Evolutionary conservation across 53 echinoderm and acorn worm species (phyloP).

Genomic region (Arbacia lixula): DNA sequence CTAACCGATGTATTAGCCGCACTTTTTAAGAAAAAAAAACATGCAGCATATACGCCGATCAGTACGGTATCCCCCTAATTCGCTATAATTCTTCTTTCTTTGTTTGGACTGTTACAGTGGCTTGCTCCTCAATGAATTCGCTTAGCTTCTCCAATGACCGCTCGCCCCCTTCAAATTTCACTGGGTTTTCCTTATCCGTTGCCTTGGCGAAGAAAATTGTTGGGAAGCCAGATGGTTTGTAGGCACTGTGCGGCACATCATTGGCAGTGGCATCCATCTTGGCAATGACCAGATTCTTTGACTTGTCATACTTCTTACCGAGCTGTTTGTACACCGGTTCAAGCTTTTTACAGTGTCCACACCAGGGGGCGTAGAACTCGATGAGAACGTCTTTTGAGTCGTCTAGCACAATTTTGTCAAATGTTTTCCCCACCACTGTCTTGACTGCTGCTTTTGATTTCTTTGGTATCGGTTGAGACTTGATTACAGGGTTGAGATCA

Average conservation of each 20-base stretch:
- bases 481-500: conserved; percentile 89
- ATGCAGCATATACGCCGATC: too few species aligned
- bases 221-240: conserved; percentile 70
- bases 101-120: conserved; percentile 23
- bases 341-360: conserved; percentile 98
- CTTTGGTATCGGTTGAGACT: conserved; percentile 91
- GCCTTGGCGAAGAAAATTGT: conserved; percentile 91
- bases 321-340: conserved; percentile 94
- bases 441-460: conserved; percentile 89
- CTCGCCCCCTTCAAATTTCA: conserved; percentile 80
- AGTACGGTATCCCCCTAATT: too few species aligned
- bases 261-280: conserved; percentile 97
- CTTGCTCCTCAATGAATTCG: conserved; percentile 91
- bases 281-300: conserved; percentile 78
- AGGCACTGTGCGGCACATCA: conserved; percentile 67
- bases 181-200: conserved; percentile 79
- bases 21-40: too few species aligned
- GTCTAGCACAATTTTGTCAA: conserved; percentile 86
- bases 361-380: conserved; percentile 98
- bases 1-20: too few species aligned
- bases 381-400: conserved; percentile 80
- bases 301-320: conserved; percentile 89
- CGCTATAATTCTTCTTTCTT: conserved; percentile 71
- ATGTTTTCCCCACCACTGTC: conserved; percentile 85
- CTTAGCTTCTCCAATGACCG: conserved; percentile 78